phyloP scores from a whole-genome alignment of 2,113 vertebrate genomes.

The Myrmecobius fasciatus region DNA sequence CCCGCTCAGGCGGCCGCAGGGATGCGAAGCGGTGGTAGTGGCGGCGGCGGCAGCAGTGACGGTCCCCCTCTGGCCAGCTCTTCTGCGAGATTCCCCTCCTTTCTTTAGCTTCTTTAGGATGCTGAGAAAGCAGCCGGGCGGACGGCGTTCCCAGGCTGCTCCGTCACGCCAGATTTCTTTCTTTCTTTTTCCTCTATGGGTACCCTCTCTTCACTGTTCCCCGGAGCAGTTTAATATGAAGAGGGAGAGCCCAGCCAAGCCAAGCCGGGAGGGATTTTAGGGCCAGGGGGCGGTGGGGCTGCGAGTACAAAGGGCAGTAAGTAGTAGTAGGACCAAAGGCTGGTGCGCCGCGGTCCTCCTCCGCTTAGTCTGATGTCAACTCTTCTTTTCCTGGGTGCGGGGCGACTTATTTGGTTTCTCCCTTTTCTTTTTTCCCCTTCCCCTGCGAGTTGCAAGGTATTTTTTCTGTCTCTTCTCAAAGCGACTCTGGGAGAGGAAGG shows the following conservation, averaged over 20 bases:
- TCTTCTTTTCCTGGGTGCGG: slow-evolving; percentile 58
- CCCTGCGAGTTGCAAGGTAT: slow-evolving; percentile 50
- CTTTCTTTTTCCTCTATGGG: not conserved
- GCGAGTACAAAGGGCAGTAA: slow-evolving; percentile 60
- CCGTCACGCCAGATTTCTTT: slow-evolving; percentile 51
- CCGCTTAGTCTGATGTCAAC: not conserved
- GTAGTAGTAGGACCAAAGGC: not conserved
- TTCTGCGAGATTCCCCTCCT: slow-evolving; percentile 35
- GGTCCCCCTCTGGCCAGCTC: slow-evolving; percentile 9
- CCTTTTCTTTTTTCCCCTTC: slow-evolving; percentile 38
- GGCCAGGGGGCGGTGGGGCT: slow-evolving; percentile 35
- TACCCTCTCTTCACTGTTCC: slow-evolving; percentile 42
- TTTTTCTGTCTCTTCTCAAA: slow-evolving; percentile 48
- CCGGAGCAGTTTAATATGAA: slow-evolving; percentile 50
- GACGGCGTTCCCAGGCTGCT: slow-evolving; percentile 38
- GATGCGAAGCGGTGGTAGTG: slow-evolving; percentile 10
- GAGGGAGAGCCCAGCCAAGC: slow-evolving; percentile 15
- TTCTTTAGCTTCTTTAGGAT: slow-evolving; percentile 44
- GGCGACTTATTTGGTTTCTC: slow-evolving; percentile 30
- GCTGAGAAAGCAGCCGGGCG: slow-evolving; percentile 38
- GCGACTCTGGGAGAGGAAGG: not conserved
- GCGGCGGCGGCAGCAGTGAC: slow-evolving; percentile 24
- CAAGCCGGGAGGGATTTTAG: slow-evolving; percentile 30
- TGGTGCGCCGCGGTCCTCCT: not conserved
- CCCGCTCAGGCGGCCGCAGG: not conserved